Evolutionary conservation across 2,797 vertebrate species (phyloP), one percentile per base, ranked within the genome.

Genomic region (Neoniphon sammara): DNA sequence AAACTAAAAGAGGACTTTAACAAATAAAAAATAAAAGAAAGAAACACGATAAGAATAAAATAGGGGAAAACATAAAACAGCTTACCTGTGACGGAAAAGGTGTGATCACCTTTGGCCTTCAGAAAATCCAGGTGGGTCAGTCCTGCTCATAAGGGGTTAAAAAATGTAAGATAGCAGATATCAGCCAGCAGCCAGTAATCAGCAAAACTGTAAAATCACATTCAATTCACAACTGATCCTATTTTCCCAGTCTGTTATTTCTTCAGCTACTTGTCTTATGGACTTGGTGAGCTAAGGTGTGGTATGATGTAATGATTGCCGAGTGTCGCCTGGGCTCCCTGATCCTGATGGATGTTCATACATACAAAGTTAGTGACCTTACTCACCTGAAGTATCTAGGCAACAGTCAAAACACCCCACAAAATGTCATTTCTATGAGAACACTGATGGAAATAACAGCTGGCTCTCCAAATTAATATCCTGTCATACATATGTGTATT

Each of bases 361-460:
- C 68, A 18, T 39, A 44, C 21, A 18, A 44, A 69, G 66, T 56
- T 73, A 56, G 17, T 47, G 69, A 79, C 59, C 54, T 36, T 2
- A 52, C 61, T 66, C 74, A 82, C 75, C 86, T 83, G 64, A 44
- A 0, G 78, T 88, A 85, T 77, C 91, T 70, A 54, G 64, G 88
- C 85, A 92, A 91, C 88, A 39, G 78, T 71, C 75, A 84, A 84
- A 89, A 88, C 82, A 89, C 57, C 71, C 63, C 70, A 64, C 21
- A 62, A 59, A 62, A 69, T 54, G 60, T 55, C 2, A 14, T 69
- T 76, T 77, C 50, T 71, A 65, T 62, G 39, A 65, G 77, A 79
- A 70, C 63, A 65, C 50, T 77, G 80, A 82, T 88, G 81, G 74
- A 82, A 83, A 73, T 17, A 73, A 54, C 84, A 85, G 78, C 31